Conservation (phyloP, 2,888 invertebrate species). For the Teinopalpus imperialis region DNA sequence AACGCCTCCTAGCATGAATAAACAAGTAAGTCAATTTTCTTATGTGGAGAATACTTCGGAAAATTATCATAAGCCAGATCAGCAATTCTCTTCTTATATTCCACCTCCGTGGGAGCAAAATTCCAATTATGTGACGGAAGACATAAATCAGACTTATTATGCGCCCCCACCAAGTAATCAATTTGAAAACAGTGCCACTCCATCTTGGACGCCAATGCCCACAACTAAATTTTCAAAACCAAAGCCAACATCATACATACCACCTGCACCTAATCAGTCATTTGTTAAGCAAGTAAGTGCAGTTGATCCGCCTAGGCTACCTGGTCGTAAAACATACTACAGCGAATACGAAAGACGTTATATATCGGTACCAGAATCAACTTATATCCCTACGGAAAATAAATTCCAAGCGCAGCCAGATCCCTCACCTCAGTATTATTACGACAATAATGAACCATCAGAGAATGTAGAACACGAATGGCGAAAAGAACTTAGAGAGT, state of each 20-base stretch:
- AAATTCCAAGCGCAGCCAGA: conserved; percentile 71
- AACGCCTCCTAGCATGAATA: conserved; percentile 36
- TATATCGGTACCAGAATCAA: conserved; percentile 72
- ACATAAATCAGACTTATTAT: conserved; percentile 52
- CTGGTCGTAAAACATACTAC: conserved; percentile 74
- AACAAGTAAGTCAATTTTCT: conserved; percentile 54
- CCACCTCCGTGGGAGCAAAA: conserved; percentile 78
- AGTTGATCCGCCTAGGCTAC: conserved; percentile 49
- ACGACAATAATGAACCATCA: conserved; percentile 66
- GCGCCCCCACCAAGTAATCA: conserved; percentile 50
- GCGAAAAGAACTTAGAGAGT: conserved; percentile 75
- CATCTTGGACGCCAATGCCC: conserved; percentile 56
- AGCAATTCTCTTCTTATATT: conserved; percentile 65
- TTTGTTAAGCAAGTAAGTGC: conserved; percentile 59
- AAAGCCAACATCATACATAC: conserved; percentile 65
- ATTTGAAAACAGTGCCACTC: conserved; percentile 41
- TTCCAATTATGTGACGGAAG: conserved; percentile 54
- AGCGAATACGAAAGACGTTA: conserved; percentile 76
- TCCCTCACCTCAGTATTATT: conserved; percentile 71
- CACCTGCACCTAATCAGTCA: conserved; percentile 74
- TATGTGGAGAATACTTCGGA: conserved; percentile 51
- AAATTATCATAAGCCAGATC: conserved; percentile 55
- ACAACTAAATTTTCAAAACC: conserved; percentile 57
- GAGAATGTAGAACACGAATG: conserved; percentile 70
- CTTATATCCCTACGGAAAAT: conserved; percentile 65